phyloP scores from a whole-genome alignment of 2,113 vertebrate genomes.

The Steatornis caripensis region DNA sequence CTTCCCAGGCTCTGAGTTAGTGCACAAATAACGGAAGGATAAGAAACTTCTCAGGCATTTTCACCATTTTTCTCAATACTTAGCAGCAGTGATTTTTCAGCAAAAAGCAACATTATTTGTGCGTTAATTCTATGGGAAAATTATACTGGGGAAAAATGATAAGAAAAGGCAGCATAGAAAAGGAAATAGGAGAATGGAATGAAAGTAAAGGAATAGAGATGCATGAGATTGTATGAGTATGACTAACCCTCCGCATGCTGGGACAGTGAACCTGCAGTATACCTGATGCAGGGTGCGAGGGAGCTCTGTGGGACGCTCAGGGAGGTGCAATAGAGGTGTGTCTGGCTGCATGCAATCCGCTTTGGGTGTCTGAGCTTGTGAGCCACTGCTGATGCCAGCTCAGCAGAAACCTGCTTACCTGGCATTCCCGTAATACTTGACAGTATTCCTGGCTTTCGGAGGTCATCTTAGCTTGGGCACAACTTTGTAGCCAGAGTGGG shows the following conservation, averaged over 20 bases:
- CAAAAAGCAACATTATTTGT: background rate
- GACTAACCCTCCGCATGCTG: background rate
- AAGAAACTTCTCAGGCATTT: background rate
- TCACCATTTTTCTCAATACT: background rate
- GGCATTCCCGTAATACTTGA: background rate
- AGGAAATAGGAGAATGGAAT: slow-evolving; percentile 1
- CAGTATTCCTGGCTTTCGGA: background rate
- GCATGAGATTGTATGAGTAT: background rate
- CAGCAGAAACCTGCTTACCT: background rate
- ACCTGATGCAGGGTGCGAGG: background rate
- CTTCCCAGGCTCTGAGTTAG: background rate
- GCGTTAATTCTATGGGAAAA: background rate
- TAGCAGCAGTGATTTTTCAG: background rate
- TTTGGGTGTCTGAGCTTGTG: background rate
- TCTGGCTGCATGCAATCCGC: background rate
- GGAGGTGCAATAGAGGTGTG: background rate
- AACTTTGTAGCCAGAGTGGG: background rate
- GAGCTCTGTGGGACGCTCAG: background rate
- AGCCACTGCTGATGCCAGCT: background rate
- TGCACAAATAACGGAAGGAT: background rate
- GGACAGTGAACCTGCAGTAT: background rate
- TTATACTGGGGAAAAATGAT: background rate
- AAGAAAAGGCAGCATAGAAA: background rate
- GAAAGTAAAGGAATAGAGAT: background rate
- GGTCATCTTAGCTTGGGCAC: background rate